Conservation (phyloP, 2,797 vertebrate species). For the Sebastiscus albofasciatus region DNA sequence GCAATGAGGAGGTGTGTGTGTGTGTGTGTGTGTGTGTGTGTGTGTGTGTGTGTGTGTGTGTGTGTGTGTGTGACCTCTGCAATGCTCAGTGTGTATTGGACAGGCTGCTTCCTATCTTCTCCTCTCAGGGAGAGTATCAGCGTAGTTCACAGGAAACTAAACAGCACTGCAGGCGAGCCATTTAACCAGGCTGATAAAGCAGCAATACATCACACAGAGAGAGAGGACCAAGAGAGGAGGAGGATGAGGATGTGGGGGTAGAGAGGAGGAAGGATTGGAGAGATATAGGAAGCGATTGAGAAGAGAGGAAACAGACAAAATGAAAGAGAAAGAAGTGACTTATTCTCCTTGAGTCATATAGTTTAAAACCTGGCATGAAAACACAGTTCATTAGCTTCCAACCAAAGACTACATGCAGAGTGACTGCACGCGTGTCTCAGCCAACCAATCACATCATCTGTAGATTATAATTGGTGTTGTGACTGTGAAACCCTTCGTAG, state of each 20-base stretch:
- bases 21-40: neutral
- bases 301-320: neutral
- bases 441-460: conserved; percentile 16
- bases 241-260: neutral
- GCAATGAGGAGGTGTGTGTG: neutral
- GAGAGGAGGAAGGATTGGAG: neutral
- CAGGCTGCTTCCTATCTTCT: conserved; percentile 22
- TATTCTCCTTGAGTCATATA: neutral
- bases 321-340: neutral
- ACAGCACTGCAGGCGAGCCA: conserved; percentile 44
- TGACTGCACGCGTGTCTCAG: neutral
- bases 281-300: neutral
- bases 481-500: conserved; percentile 9
- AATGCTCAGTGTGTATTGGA: conserved; percentile 1
- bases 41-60: neutral
- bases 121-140: conserved; percentile 33
- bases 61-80: neutral
- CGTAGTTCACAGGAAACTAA: conserved; percentile 49
- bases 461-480: conserved; percentile 22
- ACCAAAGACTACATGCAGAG: neutral
- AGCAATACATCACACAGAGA: conserved; percentile 32
- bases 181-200: conserved; percentile 38
- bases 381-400: conserved; percentile 24
- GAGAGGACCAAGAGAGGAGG: neutral
- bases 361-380: conserved; percentile 9